A percentile compares a stretch with the other conserved stretches of the same genome.
These are phyloP conservation scores for Drosophila sechellia DNA, from an alignment of 1,140 invertebrate species.

Conservation along the genomic window DNA sequence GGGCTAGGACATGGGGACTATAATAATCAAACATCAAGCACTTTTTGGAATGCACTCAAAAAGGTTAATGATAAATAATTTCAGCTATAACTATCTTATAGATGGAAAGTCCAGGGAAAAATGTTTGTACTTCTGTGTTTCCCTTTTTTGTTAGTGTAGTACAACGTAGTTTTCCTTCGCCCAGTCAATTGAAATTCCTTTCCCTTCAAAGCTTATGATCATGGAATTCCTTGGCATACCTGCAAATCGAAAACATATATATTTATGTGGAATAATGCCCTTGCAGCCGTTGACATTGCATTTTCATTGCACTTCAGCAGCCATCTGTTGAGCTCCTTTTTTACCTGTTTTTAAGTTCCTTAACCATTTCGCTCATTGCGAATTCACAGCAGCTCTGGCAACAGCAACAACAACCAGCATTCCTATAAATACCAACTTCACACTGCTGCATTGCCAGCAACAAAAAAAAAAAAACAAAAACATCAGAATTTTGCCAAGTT, in stretches of 20 bases:
- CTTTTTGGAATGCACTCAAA: background rate
- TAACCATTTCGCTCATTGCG: constrained; percentile 63
- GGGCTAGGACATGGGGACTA: constrained; percentile 25
- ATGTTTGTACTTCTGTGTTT: background rate
- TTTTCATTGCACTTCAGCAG: constrained; percentile 11
- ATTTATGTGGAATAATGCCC: constrained; percentile 21
- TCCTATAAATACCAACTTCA: constrained; percentile 81
- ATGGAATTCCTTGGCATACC: background rate
- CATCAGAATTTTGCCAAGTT: constrained; percentile 54
- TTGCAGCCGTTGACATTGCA: constrained; percentile 40
- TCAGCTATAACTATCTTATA: background rate
- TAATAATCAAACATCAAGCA: no score
- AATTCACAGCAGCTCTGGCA: constrained; percentile 50
- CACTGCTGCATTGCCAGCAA: constrained; percentile 45
- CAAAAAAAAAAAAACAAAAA: constrained; percentile 6
- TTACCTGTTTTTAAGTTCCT: constrained; percentile 16
- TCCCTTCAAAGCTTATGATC: background rate
- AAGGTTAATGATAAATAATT: background rate
- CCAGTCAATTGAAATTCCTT: background rate
- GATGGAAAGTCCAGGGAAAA: background rate
- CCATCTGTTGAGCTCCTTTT: constrained; percentile 30
- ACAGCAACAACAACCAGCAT: constrained; percentile 51
- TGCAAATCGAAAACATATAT: constrained; percentile 2
- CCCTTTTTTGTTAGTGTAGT: background rate
- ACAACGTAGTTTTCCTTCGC: no score